A percentile compares a stretch with the other conserved stretches of the same genome.
Evolutionary conservation across 2,888 invertebrate genomes (phyloP).

Genomic region (Drosophila yooni): DNA sequence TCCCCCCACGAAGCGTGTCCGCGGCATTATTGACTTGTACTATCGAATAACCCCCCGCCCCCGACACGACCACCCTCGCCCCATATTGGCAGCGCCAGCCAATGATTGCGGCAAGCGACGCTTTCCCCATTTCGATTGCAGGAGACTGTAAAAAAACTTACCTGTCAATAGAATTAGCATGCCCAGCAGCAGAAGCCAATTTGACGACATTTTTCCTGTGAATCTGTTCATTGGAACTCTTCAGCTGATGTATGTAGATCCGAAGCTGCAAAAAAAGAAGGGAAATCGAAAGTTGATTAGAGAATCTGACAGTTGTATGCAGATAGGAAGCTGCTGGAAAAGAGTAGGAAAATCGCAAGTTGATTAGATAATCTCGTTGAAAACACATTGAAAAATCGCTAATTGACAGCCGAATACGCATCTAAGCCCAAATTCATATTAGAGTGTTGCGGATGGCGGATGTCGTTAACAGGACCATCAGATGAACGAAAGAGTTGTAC

Average conservation of each 20-base stretch:
- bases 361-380: not conserved
- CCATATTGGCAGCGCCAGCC: not conserved
- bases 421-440: not conserved
- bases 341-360: not conserved
- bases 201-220: constrained; percentile 49
- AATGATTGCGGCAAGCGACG: constrained; percentile 11
- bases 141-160: constrained; percentile 35
- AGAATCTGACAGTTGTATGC: not conserved
- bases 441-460: not conserved
- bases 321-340: not conserved
- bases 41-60: not conserved
- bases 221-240: constrained; percentile 6
- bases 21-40: constrained; percentile 32
- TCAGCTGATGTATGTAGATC: not conserved
- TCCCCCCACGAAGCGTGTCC: constrained; percentile 29
- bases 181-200: constrained; percentile 49
- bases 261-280: constrained; percentile 1
- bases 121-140: constrained; percentile 4
- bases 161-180: constrained; percentile 51
- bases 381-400: not conserved
- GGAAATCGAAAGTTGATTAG: constrained; percentile 1
- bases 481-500: not conserved
- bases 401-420: not conserved
- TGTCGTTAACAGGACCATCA: not conserved
- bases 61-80: not conserved